Evolutionary conservation across 2,113 vertebrate genomes (phyloP), one percentile per base, ranked within the genome.

Genomic region (Tor tambroides): DNA sequence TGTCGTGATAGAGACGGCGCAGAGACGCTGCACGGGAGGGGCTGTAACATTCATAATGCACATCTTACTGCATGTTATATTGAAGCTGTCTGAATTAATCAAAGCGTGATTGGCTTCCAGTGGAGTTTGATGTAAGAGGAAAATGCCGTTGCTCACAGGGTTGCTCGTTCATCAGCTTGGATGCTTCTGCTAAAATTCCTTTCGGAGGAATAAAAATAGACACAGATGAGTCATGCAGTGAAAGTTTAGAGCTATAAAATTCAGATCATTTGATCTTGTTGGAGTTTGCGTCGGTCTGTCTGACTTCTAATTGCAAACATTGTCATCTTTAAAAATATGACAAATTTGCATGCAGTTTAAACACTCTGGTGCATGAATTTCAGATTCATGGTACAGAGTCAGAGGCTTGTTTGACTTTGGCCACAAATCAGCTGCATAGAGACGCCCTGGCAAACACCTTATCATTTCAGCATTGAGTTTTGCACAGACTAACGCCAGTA

Each of bases 91-190:
- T 17, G 21, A 76, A 76, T 76, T 6, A 28, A 75, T 75, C 41
- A 75, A 26, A 41, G 38, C 5, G 2, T 26, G 72, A 75, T 26
- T 46, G 23, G 69, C 35, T 72, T 72, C 32, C 69, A 12, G 69
- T 72, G 41, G 72, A 75, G 72, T 43, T 75, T 75, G 23, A 75
- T 75, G 72, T 75, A 43, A 75, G 23, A 75, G 72, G 72, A 15
- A 75, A 75, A 46, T 26, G 38, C n/a, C 23, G 19, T 74, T 43
- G 35, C 71, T 35, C 23, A 43, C 21, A 12, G 11, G 11, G 46
- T 26, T 74, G 38, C 71, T n/a, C 38, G 2, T 63, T 63, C 11
- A 63, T 15, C 61, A 26, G 61, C 26, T n/a, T 26, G 19, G 71
- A 32, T 41, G 35, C 21, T 74, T n/a, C 71, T 26, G 23, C 6